These are phyloP conservation scores for Parnassius smintheus DNA, from an alignment of 2,888 invertebrate genomes.

Conservation along the genomic window DNA sequence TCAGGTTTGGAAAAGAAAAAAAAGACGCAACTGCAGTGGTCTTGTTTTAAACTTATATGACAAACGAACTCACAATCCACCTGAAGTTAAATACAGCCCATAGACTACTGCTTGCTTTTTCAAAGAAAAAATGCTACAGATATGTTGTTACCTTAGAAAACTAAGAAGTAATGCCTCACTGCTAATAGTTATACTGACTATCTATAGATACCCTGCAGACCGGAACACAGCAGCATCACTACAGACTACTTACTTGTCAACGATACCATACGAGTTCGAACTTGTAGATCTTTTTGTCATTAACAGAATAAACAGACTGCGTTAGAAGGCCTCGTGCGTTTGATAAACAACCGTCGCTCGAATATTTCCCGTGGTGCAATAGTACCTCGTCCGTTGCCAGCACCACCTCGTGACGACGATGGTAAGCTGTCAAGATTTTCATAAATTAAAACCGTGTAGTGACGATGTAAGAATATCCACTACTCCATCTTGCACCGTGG, in stretches of 20 bases:
- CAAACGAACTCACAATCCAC: neutral
- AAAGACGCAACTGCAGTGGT: too few species aligned
- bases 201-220: too few species aligned
- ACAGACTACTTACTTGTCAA: neutral
- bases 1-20: too few species aligned
- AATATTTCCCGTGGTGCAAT: conserved; percentile 36
- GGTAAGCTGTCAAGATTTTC: conserved; percentile 29
- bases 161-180: too few species aligned
- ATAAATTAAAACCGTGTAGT: too few species aligned
- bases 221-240: neutral
- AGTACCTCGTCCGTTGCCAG: conserved; percentile 45
- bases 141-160: too few species aligned
- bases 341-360: conserved; percentile 56
- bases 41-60: too few species aligned
- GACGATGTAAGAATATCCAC: too few species aligned
- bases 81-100: neutral
- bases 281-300: conserved; percentile 6
- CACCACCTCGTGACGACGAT: conserved; percentile 48
- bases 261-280: neutral
- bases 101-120: too few species aligned
- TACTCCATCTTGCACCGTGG: too few species aligned
- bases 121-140: too few species aligned
- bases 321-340: conserved; percentile 58
- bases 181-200: too few species aligned
- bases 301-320: conserved; percentile 63